Evolutionary conservation across 2,888 invertebrate species (phyloP), one percentile per base, ranked within the genome.

Genomic region (Phymatocera aterrima): DNA sequence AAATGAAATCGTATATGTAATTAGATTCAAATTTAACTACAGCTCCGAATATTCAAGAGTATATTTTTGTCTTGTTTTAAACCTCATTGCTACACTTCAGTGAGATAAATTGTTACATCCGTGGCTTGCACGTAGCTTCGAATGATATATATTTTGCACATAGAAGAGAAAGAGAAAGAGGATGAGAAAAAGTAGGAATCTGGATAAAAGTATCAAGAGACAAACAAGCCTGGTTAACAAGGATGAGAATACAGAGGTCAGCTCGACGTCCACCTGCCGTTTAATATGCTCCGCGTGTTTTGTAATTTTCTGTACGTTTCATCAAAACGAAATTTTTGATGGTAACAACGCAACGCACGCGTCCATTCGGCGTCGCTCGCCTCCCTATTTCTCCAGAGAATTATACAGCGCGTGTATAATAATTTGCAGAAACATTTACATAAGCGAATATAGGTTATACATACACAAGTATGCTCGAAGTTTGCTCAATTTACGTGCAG

Each of bases 221-320:
- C 3, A 46, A 46, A 10, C 1, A 4, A 28, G 3, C 51, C 24
- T 24, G 57, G 57, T 24, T 57, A 57, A 57, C 28, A 28, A 28
- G 57, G 28, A 24, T 15, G 57, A 28, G 5, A 57, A 57, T 57
- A 57, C 57, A 57, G 57, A 57, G 57, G 28, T 57, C 57, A 57
- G 57, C 15, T 15, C 57, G 15, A 15, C 57, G 24, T 57, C 15
- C 28, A 57, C 3, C 15, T 28, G 28, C 57, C 57, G 3, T 15
- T 57, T 57, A 24, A 57, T 57, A 28, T 28, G 28, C 15, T 21
- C 57, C 24, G 21, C 15, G 57, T 24, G 57, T 24, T 57, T 28
- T 1, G 21, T 57, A 57, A 57, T 57, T 57, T 57, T 28, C 57
- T n/a, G 28, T 28, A 57, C 28, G 57, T 57, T 28, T 28, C 57